Percentiles rank a stretch among this genome's conserved stretches.
Evolutionary conservation across 2,888 invertebrate genomes (phyloP).

Genomic region (Polietes domitor): DNA sequence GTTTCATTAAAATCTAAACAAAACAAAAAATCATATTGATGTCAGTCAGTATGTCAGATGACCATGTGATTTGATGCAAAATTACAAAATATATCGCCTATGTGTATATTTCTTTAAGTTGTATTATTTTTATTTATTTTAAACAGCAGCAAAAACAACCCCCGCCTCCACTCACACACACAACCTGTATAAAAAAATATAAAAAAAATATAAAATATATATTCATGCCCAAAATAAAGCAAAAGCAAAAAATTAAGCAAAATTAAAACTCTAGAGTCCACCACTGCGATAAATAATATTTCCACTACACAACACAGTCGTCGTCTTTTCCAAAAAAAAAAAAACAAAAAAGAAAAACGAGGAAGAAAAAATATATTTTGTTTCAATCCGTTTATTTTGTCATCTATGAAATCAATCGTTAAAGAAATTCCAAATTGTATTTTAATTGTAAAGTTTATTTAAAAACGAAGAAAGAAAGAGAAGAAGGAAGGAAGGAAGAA

Average conservation of each 20-base stretch:
- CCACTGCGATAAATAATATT: not conserved
- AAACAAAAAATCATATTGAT: not conserved
- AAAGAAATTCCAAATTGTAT: slow-evolving; percentile 55
- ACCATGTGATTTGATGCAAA: too few relatives aligned
- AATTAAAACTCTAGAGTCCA: not conserved
- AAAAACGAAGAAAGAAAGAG: not conserved
- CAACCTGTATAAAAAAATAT: slow-evolving; percentile 9
- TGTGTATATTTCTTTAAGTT: slow-evolving; percentile 1
- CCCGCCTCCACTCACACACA: slow-evolving; percentile 41
- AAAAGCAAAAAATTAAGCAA: not conserved
- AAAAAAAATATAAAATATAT: too few relatives aligned
- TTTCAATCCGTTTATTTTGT: slow-evolving; percentile 15
- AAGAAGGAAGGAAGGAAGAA: not conserved
- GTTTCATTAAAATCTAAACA: not conserved
- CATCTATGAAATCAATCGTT: slow-evolving; percentile 34
- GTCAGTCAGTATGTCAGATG: too few relatives aligned
- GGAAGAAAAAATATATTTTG: not conserved
- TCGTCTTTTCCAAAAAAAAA: not conserved
- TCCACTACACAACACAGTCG: not conserved
- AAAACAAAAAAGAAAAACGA: not conserved
- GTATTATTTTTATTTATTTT: slow-evolving; percentile 25
- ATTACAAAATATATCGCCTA: too few relatives aligned
- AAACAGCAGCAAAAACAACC: slow-evolving; percentile 28
- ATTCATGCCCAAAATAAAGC: too few relatives aligned
- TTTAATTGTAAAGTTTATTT: slow-evolving; percentile 46